A percentile compares a stretch with the other conserved stretches of the same genome.
Evolutionary conservation across 2,888 invertebrate species (phyloP).

Genomic region (Balanococcus diminutus): DNA sequence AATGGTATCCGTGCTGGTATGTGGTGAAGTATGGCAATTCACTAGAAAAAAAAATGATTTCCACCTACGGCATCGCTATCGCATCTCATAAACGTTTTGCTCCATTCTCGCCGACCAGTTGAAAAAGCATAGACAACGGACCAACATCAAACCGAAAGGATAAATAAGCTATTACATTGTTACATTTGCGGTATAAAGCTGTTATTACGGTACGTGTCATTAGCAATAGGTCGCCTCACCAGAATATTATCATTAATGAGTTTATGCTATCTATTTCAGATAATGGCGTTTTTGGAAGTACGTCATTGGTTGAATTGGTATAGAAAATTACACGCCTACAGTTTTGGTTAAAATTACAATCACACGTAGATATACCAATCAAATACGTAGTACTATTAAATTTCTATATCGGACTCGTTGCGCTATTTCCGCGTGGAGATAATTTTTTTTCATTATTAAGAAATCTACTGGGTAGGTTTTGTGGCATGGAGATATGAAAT

Average conservation of each 20-base stretch:
- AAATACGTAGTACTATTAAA: slow-evolving; percentile 28
- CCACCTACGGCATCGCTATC: too few relatives aligned
- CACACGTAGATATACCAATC: slow-evolving; percentile 29
- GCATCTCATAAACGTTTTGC: neutral
- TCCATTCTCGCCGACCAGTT: slow-evolving; percentile 24
- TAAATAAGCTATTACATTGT: slow-evolving; percentile 55
- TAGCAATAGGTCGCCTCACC: slow-evolving; percentile 49
- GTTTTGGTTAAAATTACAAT: slow-evolving; percentile 31
- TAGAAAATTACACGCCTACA: slow-evolving; percentile 47
- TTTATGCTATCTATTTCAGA: slow-evolving; percentile 49
- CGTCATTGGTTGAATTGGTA: slow-evolving; percentile 49
- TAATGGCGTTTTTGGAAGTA: slow-evolving; percentile 52
- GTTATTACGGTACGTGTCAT: slow-evolving; percentile 53
- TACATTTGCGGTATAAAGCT: slow-evolving; percentile 46
- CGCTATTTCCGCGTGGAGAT: neutral
- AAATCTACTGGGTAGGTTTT: slow-evolving; percentile 23
- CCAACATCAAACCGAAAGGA: slow-evolving; percentile 46
- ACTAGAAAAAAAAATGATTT: too few relatives aligned
- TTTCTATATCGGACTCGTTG: slow-evolving; percentile 23
- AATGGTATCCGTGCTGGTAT: too few relatives aligned
- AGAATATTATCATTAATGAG: slow-evolving; percentile 48
- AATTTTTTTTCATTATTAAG: slow-evolving; percentile 27
- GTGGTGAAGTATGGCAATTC: too few relatives aligned
- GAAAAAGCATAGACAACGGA: slow-evolving; percentile 10
- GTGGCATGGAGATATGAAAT: slow-evolving; percentile 12